phyloP scores from a whole-genome alignment of 1,140 invertebrate genomes.

The Caenorhabditis brenneri region DNA sequence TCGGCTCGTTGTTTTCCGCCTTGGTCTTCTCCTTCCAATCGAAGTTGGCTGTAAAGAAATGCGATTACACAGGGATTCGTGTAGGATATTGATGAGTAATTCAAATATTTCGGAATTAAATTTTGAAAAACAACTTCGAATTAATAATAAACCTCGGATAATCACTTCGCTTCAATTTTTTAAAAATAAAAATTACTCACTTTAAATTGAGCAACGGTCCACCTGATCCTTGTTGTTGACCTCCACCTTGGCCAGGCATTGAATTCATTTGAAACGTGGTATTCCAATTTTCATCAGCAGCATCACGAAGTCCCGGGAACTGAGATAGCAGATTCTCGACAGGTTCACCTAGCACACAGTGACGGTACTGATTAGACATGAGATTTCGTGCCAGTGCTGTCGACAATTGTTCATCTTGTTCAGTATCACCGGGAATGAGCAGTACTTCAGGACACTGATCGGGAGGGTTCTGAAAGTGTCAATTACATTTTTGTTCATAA shows the following conservation, averaged over 20 bases:
- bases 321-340: background rate
- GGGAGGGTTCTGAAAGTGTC: constrained; percentile 7
- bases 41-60: background rate
- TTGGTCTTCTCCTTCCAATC: constrained; percentile 36
- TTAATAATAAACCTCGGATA: no score
- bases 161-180: no score
- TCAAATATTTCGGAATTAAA: no score
- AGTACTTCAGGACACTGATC: constrained; percentile 11
- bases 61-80: no score
- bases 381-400: constrained; percentile 12
- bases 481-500: background rate
- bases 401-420: constrained; percentile 25
- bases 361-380: background rate
- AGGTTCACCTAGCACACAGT: background rate
- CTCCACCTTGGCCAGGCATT: background rate
- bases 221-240: constrained; percentile 11
- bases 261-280: constrained; percentile 37
- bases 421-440: background rate
- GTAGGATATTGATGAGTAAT: no score
- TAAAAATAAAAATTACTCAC: background rate
- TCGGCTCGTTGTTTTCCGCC: constrained; percentile 29
- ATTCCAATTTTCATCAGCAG: constrained; percentile 21
- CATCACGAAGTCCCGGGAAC: background rate
- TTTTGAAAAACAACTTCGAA: no score
- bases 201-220: constrained; percentile 15